Base-by-base conservation (phyloP, 92 coral and sea anemone species). In the Meandrina meandrites region DNA sequence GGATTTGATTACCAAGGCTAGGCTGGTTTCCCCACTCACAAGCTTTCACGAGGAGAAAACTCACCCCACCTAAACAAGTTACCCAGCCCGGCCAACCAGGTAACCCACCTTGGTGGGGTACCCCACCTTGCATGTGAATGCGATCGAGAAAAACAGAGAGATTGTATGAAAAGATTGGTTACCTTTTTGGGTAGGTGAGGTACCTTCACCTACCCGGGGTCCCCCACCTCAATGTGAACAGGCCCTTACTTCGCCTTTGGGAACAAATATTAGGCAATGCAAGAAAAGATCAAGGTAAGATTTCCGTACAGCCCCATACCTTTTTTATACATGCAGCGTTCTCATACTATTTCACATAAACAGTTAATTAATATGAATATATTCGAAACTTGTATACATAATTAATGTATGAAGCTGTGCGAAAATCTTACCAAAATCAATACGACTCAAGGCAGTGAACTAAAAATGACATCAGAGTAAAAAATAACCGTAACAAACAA, bases 1-100 rank as follows among this genome's bases (percentile, higher is more conserved):
- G 79, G 40, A 74, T 74, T 30, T 30, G 40, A 37, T 74, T 37
- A 74, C 79, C 79, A 3, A 3, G 79, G 79, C 79, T 74, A 74
- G 79, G 79, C 79, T 30, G 79, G 79, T 80, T 78, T 79, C 79
- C 85, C 64, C n/a, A n/a, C n/a, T n/a, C n/a, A n/a, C 40, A 85
- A 80, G 62, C 75, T 1, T 87, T 87, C 76, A 87, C 90, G 53
- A 56, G 60, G 86, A 80, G 90, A 87, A 87, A 87, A 79, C 90
- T 24, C 58, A 58, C 82, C 82, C 86, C 86, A 73, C 57, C 86
- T 35, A 82, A 82, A 79, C n/a, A n/a, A n/a, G n/a, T n/a, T n/a
- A n/a, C n/a, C n/a, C n/a, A n/a, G n/a, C n/a, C n/a, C 67, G 42
- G 86, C 77, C 68, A 77, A 82, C 79, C 66, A 18, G 79, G 79